Conservation (phyloP, 2,797 vertebrate species). For the Knipowitschia caucasica region DNA sequence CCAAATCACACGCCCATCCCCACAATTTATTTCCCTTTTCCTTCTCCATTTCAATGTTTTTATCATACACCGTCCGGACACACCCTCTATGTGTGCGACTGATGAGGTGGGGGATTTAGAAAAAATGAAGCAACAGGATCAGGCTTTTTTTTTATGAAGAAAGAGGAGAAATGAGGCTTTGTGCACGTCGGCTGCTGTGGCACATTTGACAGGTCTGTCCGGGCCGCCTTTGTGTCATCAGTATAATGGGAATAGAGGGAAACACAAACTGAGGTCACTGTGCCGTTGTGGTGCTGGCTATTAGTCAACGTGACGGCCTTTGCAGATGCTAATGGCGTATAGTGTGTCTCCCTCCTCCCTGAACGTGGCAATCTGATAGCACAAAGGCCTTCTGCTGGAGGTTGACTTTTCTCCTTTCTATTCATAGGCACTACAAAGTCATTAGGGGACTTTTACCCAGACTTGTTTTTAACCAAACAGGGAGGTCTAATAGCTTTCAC, state of each 20-base stretch:
- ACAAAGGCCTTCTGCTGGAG: constrained; percentile 83
- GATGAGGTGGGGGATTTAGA: constrained; percentile 60
- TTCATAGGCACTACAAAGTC: constrained; percentile 72
- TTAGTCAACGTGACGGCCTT: constrained; percentile 85
- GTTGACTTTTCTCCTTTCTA: constrained; percentile 75
- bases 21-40: constrained; percentile 83
- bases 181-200: constrained; percentile 82
- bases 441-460: constrained; percentile 63
- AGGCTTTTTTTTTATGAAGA: constrained; percentile 63
- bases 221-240: constrained; percentile 88
- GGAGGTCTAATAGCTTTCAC: constrained; percentile 49
- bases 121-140: constrained; percentile 74
- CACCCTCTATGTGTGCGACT: constrained; percentile 47
- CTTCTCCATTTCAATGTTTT: constrained; percentile 80
- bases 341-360: constrained; percentile 81
- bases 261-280: constrained; percentile 91
- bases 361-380: constrained; percentile 78
- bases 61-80: constrained; percentile 52
- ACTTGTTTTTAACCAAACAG: constrained; percentile 55
- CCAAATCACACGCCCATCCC: constrained; percentile 79
- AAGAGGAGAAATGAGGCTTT: constrained; percentile 86
- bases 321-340: constrained; percentile 98
- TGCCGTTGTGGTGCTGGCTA: constrained; percentile 78
- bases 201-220: constrained; percentile 90
- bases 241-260: constrained; percentile 85